These are phyloP conservation scores for Criorhina ranunculi DNA, from an alignment of 2,888 invertebrate genomes.

Conservation along the genomic window DNA sequence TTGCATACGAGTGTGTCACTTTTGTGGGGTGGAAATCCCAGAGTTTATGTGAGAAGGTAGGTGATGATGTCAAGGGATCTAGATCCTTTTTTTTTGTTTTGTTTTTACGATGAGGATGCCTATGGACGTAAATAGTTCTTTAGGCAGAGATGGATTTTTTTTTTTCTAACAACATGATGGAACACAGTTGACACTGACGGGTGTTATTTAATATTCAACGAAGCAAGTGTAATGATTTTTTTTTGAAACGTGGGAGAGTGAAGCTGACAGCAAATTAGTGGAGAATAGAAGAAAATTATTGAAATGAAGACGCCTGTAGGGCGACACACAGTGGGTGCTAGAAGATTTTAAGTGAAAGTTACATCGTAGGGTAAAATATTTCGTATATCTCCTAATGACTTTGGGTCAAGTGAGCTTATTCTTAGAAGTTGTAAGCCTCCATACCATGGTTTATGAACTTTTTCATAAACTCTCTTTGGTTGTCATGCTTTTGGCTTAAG, in stretches of 20 bases:
- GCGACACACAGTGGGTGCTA: not conserved
- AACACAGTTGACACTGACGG: conserved; percentile 43
- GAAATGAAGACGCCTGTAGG: conserved; percentile 37
- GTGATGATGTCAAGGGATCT: not conserved
- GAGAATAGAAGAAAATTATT: conserved; percentile 6
- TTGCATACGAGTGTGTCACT: conserved; percentile 21
- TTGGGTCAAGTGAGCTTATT: too few species aligned
- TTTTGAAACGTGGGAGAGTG: conserved; percentile 30
- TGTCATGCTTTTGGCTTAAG: too few species aligned
- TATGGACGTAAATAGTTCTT: conserved; percentile 1
- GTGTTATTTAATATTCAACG: conserved; percentile 48
- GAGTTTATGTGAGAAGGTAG: conserved; percentile 1
- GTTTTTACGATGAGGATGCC: not conserved
- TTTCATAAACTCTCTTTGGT: too few species aligned
- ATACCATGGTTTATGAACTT: too few species aligned
- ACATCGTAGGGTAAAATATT: too few species aligned
- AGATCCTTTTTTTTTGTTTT: not conserved
- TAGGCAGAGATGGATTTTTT: conserved; percentile 4
- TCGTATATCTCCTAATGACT: too few species aligned
- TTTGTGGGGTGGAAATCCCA: conserved; percentile 19
- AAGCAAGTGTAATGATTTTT: conserved; percentile 57
- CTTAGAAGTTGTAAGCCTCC: too few species aligned
- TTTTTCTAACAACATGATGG: not conserved
- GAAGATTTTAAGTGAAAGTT: not conserved
- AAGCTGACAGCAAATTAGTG: conserved; percentile 18